Evolutionary conservation across 2,797 vertebrate species (phyloP).

Genomic region (Mallotus villosus): DNA sequence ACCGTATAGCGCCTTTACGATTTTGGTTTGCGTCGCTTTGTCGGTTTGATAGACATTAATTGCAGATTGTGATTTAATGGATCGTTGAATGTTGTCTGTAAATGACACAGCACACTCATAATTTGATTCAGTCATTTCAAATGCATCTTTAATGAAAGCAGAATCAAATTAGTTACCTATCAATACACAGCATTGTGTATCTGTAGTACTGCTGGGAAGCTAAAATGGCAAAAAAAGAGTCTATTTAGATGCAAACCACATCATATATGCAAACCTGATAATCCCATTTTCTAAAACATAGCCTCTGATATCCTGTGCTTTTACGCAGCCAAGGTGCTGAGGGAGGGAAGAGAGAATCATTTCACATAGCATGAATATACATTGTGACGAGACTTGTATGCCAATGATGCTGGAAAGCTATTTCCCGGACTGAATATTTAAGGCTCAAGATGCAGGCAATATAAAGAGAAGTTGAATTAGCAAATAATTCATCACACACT

Average conservation of each 20-base stretch:
- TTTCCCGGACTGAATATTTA: conserved; percentile 42
- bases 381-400: conserved; percentile 11
- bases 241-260: conserved; percentile 65
- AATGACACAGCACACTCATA: conserved; percentile 23
- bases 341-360: conserved; percentile 61
- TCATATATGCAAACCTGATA: conserved; percentile 36
- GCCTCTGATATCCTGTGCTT: conserved; percentile 29
- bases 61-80: conserved; percentile 5
- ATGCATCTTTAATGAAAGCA: conserved; percentile 28
- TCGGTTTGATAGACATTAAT: conserved; percentile 8
- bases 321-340: conserved; percentile 57
- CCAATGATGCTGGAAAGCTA: not conserved
- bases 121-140: conserved; percentile 15
- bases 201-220: not conserved
- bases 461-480: conserved; percentile 66
- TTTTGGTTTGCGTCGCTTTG: too few relatives aligned
- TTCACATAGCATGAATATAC: conserved; percentile 43
- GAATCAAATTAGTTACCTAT: conserved; percentile 11
- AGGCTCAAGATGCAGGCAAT: conserved; percentile 51
- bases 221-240: conserved; percentile 52
- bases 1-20: too few relatives aligned
- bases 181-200: conserved; percentile 1
- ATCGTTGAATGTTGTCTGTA: not conserved
- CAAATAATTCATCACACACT: conserved; percentile 60
- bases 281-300: conserved; percentile 46